Base-by-base conservation (phyloP, 2,797 vertebrate genomes). In the Sebastes flavidus region DNA sequence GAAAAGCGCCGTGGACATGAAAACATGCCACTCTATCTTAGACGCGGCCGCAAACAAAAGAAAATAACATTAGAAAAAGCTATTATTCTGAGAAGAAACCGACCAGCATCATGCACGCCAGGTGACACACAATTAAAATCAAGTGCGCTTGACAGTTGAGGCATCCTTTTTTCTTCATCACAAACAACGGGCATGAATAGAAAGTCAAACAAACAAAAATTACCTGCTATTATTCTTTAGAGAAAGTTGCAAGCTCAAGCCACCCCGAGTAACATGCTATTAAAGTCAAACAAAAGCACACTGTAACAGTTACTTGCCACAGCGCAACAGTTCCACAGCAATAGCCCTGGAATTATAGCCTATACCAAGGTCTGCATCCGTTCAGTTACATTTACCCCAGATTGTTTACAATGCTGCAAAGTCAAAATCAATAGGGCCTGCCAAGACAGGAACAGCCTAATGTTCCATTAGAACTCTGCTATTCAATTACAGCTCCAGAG, bases 331-430 rank as follows among this genome's bases (percentile, higher is more conserved):
- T 71, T 82, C 32, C 80, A 62, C 79, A 54, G 89, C 78, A 81
- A 80, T 75, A 81, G 83, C 67, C 65, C 60, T 56, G 36, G 65
- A 90, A 87, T 90, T 75, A 87, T 75, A 77, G 76, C 80, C 60
- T 29, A 81, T 74, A 87, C 79, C 68, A 71, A 87, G 81, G 86
- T 80, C 89, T 87, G 86, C 90, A 91, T 92, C 83, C 65, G 46
- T 71, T 88, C 78, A 89, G 77, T 89, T 88, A 87, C 89, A 91
- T 88, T 90, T 88, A 89, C 72, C 84, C 75, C 54, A 59, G 77
- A 90, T 89, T 93, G 93, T 92, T 94, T 92, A 93, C 92, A 91
- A 89, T 92, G 79, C 83, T 87, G 90, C 88, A 91, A 91, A 91
- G 89, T 94, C 89, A 89, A 91, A 93, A 94, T 94, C 92, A 93